A percentile compares a stretch with the other conserved stretches of the same genome.
Conservation (phyloP, 2,113 vertebrate species). For the Tragelaphus imberbis region DNA sequence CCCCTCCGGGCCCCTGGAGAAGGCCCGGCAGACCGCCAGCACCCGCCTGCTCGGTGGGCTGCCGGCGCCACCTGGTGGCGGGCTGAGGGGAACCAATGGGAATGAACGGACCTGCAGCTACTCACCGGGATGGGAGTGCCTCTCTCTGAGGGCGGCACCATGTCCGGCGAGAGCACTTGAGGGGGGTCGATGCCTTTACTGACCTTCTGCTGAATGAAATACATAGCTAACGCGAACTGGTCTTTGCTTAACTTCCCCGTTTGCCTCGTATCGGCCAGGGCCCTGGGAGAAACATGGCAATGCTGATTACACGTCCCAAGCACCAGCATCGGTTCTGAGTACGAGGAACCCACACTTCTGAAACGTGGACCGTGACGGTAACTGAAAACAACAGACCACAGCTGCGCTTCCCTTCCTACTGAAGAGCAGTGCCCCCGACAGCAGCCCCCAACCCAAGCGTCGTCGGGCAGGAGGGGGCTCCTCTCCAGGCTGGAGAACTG, state of each 20-base stretch:
- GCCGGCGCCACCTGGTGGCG: neutral
- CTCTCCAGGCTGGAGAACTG: neutral
- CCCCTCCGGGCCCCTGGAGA: accelerated
- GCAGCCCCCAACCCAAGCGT: neutral
- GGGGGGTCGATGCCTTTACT: conserved; percentile 95
- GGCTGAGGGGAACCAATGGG: accelerated
- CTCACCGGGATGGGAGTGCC: conserved; percentile 87
- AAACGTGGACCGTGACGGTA: neutral
- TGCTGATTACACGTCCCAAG: neutral
- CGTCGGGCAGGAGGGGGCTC: too few species aligned
- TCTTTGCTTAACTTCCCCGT: conserved; percentile 94
- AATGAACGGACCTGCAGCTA: accelerated
- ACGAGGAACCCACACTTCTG: neutral
- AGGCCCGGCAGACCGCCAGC: neutral
- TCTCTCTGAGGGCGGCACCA: conserved; percentile 95
- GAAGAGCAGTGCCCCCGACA: neutral
- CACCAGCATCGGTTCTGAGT: neutral
- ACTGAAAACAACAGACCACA: neutral
- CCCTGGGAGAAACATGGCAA: conserved; percentile 78
- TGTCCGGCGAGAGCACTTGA: conserved; percentile 90
- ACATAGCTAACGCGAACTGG: conserved; percentile 96
- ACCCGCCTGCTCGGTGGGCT: neutral
- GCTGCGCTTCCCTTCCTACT: neutral
- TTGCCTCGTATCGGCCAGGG: conserved; percentile 94
- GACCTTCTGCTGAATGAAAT: conserved; percentile 98